These are phyloP conservation scores for Paguma larvata DNA, from an alignment of 2,797 vertebrate genomes.

Conservation along the genomic window DNA sequence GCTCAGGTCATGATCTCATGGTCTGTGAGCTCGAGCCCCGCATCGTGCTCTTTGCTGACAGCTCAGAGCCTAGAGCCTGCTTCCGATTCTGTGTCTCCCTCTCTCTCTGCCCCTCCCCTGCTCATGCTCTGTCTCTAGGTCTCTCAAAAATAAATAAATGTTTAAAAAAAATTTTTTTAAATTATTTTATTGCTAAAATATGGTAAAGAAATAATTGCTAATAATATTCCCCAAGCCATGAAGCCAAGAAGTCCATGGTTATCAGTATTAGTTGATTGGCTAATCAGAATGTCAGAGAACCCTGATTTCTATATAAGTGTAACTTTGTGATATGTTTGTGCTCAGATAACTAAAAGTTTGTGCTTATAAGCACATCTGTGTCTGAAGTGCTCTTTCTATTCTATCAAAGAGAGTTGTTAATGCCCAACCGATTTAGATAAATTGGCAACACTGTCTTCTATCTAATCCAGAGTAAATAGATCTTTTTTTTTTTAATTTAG, in stretches of 20 bases:
- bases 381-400: neutral
- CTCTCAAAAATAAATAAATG: too few species aligned
- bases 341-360: slow-evolving; percentile 16
- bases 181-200: slow-evolving; percentile 56
- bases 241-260: slow-evolving; percentile 11
- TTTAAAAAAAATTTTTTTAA: too few species aligned
- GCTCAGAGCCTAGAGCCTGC: too few species aligned
- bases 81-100: too few species aligned
- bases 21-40: too few species aligned
- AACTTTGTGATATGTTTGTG: slow-evolving; percentile 51
- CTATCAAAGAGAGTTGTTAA: neutral
- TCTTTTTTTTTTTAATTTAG: neutral
- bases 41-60: too few species aligned
- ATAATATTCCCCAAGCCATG: slow-evolving; percentile 8
- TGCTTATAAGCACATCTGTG: neutral
- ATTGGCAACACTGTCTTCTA: neutral
- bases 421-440: slow-evolving; percentile 52
- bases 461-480: neutral
- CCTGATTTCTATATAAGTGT: slow-evolving; percentile 10
- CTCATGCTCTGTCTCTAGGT: too few species aligned
- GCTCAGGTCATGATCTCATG: too few species aligned
- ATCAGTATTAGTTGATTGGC: slow-evolving; percentile 17
- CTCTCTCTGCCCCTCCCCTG: too few species aligned
- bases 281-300: slow-evolving; percentile 43
- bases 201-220: slow-evolving; percentile 50